These are phyloP conservation scores for Dromius quadrimaculatus DNA, from an alignment of 2,888 invertebrate species.

Conservation along the genomic window DNA sequence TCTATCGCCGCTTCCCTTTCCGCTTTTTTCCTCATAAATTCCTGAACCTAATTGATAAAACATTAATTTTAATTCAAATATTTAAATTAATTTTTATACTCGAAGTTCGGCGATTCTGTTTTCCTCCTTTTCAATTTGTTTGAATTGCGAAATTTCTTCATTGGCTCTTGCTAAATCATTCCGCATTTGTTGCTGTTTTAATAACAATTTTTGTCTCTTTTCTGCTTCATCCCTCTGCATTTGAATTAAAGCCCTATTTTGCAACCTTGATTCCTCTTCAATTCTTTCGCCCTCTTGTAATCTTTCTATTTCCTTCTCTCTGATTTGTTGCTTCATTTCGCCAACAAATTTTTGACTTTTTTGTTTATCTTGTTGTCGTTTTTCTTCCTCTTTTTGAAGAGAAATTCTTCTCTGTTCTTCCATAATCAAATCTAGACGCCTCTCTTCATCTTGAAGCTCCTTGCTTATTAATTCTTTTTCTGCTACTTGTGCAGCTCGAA, in stretches of 20 bases:
- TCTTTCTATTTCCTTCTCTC: constrained; percentile 68
- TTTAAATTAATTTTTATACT: constrained; percentile 59
- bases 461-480: constrained; percentile 72
- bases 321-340: constrained; percentile 67
- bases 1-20: constrained; percentile 72
- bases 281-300: constrained; percentile 75
- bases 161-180: constrained; percentile 74
- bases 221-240: constrained; percentile 75
- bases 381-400: constrained; percentile 69
- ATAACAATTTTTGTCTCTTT: constrained; percentile 70
- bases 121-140: constrained; percentile 75
- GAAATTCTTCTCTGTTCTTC: constrained; percentile 75
- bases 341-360: constrained; percentile 58
- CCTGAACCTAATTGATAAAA: constrained; percentile 66
- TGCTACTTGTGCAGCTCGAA: constrained; percentile 84
- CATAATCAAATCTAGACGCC: constrained; percentile 77
- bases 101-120: constrained; percentile 75
- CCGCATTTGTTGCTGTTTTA: constrained; percentile 70
- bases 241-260: constrained; percentile 74
- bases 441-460: constrained; percentile 71
- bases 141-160: constrained; percentile 72
- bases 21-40: constrained; percentile 74
- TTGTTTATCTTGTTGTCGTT: constrained; percentile 59
- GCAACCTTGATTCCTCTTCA: constrained; percentile 76
- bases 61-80: not conserved